Evolutionary conservation across 1,140 invertebrate species (phyloP).

Genomic region (Anastrepha ludens): DNA sequence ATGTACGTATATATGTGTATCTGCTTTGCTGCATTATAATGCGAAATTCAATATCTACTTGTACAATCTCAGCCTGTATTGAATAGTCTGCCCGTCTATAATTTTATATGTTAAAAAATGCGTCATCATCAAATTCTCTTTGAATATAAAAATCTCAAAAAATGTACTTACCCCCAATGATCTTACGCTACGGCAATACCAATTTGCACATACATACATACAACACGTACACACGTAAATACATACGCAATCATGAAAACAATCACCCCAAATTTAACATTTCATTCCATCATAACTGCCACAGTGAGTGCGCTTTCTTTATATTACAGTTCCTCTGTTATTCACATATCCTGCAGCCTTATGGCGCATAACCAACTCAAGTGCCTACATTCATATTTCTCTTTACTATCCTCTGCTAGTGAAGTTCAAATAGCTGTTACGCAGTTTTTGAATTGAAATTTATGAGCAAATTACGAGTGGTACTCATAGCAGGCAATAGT

Average conservation of each 20-base stretch:
- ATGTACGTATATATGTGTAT: too few species aligned
- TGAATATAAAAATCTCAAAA: background rate
- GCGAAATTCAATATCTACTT: background rate
- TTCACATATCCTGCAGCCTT: background rate
- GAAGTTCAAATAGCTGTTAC: slow-evolving; percentile 28
- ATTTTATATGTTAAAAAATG: background rate
- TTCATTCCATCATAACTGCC: too few species aligned
- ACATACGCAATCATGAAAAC: too few species aligned
- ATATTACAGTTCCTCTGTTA: too few species aligned
- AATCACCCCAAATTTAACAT: too few species aligned
- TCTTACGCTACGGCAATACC: background rate
- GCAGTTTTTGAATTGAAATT: slow-evolving; percentile 41
- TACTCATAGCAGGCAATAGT: background rate
- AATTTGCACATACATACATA: too few species aligned
- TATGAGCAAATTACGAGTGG: slow-evolving; percentile 2
- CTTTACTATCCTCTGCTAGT: background rate
- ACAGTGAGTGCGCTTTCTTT: too few species aligned
- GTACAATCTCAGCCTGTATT: background rate
- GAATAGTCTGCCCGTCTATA: too few species aligned
- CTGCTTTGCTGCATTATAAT: too few species aligned
- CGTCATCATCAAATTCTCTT: background rate
- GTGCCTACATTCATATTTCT: background rate
- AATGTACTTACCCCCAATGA: background rate
- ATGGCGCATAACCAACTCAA: background rate
- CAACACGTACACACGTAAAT: too few species aligned